phyloP scores from a whole-genome alignment of 37 sponge, comb jelly and placozoan species.

The Lycopodina hypogea region DNA sequence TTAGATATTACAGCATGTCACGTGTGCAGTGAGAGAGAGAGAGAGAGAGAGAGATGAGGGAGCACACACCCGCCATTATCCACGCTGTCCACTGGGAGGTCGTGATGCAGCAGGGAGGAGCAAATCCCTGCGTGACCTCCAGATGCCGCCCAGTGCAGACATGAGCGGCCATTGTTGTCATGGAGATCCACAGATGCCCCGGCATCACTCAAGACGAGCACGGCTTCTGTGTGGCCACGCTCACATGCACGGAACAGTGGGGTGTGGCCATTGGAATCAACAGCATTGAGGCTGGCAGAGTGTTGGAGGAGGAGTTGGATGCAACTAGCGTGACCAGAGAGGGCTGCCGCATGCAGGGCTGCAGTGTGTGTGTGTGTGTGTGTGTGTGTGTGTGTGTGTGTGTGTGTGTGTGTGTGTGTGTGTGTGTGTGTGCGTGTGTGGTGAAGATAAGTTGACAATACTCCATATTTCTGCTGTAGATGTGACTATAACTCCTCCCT shows the following conservation, averaged over 20 bases:
- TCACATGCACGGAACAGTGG: constrained; percentile 88
- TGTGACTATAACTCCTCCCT: too few relatives aligned
- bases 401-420: not conserved
- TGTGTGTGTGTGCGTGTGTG: not conserved
- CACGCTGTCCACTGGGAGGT: constrained; percentile 32
- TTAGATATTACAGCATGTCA: too few relatives aligned
- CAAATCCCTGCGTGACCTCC: constrained; percentile 83
- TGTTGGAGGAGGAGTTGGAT: constrained; percentile 76
- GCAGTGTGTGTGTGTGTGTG: not conserved
- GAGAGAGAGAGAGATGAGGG: too few relatives aligned
- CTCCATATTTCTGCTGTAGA: too few relatives aligned
- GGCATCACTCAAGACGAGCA: constrained; percentile 66
- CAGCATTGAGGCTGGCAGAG: constrained; percentile 58
- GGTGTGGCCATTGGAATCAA: constrained; percentile 72
- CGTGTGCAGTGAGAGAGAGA: too few relatives aligned
- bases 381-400: too few relatives aligned
- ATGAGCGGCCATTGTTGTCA: constrained; percentile 64
- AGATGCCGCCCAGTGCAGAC: constrained; percentile 91
- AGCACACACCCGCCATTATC: constrained; percentile 49
- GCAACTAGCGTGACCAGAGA: constrained; percentile 68
- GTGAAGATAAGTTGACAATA: too few relatives aligned
- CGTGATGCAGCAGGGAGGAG: constrained; percentile 61
- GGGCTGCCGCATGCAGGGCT: constrained; percentile 86
- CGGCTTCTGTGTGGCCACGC: constrained; percentile 74
- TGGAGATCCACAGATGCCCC: constrained; percentile 62